Evolutionary conservation across 2,888 invertebrate genomes (phyloP).

Genomic region (Trypoxylon attenuatum): DNA sequence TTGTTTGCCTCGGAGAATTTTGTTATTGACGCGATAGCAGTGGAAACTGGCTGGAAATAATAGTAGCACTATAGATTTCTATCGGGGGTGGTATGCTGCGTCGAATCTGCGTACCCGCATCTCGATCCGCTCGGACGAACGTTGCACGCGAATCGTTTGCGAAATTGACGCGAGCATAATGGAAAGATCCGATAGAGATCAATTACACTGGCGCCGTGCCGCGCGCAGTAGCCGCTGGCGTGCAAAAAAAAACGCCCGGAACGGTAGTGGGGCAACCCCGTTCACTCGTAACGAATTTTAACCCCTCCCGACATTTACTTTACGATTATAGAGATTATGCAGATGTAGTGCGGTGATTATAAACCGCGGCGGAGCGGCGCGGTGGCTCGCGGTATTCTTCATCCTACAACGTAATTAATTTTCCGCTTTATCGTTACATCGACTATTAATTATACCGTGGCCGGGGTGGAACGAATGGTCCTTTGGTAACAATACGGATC

Average conservation of each 20-base stretch:
- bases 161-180: neutral
- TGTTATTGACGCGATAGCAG: neutral
- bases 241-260: neutral
- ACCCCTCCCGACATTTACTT: conserved; percentile 1
- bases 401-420: conserved; percentile 38
- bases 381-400: conserved; percentile 24
- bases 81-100: neutral
- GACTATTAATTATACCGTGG: conserved; percentile 33
- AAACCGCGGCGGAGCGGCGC: conserved; percentile 4
- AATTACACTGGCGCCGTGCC: neutral
- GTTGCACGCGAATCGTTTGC: neutral
- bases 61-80: neutral
- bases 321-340: conserved; percentile 33
- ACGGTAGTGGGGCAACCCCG: neutral
- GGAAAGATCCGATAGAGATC: neutral
- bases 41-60: neutral
- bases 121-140: neutral
- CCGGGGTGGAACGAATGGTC: conserved; percentile 28
- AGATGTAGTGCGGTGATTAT: conserved; percentile 4
- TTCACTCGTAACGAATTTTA: conserved; percentile 1
- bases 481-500: conserved; percentile 27
- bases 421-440: conserved; percentile 42
- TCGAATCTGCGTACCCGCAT: neutral
- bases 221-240: neutral
- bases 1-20: neutral